Percentiles rank a stretch among this genome's conserved stretches.
Evolutionary conservation across 37 sponge, comb jelly and placozoan genomes (phyloP).

Genomic region (Eunapius fragilis): DNA sequence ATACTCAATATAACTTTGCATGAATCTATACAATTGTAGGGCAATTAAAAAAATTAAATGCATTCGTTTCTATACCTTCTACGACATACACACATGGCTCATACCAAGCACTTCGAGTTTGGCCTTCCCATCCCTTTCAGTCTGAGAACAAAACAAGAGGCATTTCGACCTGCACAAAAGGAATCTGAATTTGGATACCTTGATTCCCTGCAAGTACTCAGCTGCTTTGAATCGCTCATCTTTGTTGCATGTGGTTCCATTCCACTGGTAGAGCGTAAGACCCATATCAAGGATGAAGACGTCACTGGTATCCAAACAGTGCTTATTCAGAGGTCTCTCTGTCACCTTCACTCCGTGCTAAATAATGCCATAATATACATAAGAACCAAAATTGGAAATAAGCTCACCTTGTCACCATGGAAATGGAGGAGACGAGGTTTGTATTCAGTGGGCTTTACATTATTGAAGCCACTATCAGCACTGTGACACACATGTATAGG

Average conservation of each 20-base stretch:
- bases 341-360: constrained; percentile 20
- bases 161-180: not conserved
- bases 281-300: constrained; percentile 64
- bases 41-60: not conserved
- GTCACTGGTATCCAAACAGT: constrained; percentile 42
- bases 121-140: not conserved
- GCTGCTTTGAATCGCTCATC: constrained; percentile 28
- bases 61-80: too few relatives aligned
- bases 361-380: not conserved
- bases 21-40: not conserved
- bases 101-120: not conserved
- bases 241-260: constrained; percentile 37
- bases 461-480: constrained; percentile 49
- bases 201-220: constrained; percentile 12
- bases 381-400: not conserved
- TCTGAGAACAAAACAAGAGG: not conserved
- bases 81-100: too few relatives aligned
- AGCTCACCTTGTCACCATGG: constrained; percentile 23
- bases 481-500: too few relatives aligned
- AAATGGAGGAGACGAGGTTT: constrained; percentile 47
- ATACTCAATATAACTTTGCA: too few relatives aligned
- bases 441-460: constrained; percentile 53
- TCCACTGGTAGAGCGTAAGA: constrained; percentile 41
- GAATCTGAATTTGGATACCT: not conserved
- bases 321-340: constrained; percentile 31